Percentiles rank a stretch among this genome's conserved stretches.
phyloP scores from a whole-genome alignment of 2,888 invertebrate species.

The Trypoxylon attenuatum region DNA sequence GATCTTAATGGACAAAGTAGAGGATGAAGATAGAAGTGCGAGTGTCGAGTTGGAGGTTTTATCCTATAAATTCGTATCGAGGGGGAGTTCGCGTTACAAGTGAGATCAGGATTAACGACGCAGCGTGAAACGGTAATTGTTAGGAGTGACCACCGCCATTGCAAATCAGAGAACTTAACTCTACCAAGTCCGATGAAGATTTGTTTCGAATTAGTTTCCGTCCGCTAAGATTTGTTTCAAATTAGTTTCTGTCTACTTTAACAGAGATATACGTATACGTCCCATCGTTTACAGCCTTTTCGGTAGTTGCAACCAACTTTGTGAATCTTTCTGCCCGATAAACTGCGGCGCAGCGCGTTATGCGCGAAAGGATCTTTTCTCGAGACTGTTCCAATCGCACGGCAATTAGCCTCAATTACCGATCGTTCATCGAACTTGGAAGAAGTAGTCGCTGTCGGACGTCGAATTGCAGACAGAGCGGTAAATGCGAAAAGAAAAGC shows the following conservation, averaged over 20 bases:
- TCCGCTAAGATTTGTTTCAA: constrained; percentile 46
- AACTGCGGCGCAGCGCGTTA: too few relatives aligned
- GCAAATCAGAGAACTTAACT: not conserved
- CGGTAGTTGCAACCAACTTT: constrained; percentile 27
- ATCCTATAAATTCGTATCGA: not conserved
- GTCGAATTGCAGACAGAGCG: too few relatives aligned
- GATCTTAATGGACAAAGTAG: too few relatives aligned
- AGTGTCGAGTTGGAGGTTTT: too few relatives aligned
- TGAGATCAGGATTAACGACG: constrained; percentile 22
- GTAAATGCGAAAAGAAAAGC: not conserved
- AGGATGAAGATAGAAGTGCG: too few relatives aligned
- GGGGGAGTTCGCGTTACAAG: constrained; percentile 5
- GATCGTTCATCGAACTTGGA: not conserved
- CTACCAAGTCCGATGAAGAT: constrained; percentile 18
- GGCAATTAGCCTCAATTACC: not conserved
- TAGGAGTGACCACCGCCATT: constrained; percentile 14
- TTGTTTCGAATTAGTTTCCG: constrained; percentile 36
- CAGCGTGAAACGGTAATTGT: constrained; percentile 13
- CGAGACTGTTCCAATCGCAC: too few relatives aligned
- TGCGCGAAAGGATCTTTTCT: too few relatives aligned
- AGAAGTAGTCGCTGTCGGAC: too few relatives aligned
- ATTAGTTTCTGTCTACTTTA: constrained; percentile 45
- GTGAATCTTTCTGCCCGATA: constrained; percentile 29
- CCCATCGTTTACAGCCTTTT: constrained; percentile 28
- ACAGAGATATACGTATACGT: constrained; percentile 33